Conservation (phyloP, 1,140 invertebrate genomes). For the Nilaparvata lugens region DNA sequence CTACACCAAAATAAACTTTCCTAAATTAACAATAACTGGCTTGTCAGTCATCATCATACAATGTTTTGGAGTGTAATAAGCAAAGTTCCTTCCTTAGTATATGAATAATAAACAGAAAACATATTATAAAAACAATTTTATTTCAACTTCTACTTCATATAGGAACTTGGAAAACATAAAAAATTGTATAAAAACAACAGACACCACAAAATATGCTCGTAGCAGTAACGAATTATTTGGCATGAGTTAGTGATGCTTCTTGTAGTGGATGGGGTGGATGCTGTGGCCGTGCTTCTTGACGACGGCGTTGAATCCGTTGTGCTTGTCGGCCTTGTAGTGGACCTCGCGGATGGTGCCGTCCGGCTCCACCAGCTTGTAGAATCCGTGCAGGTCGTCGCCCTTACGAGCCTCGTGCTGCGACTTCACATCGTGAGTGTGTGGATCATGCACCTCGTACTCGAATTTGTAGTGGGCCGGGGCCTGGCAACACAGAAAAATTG, state of each 20-base stretch:
- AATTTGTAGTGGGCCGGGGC: constrained; percentile 38
- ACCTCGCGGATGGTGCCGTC: constrained; percentile 39
- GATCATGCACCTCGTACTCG: constrained; percentile 45
- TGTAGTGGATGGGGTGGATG: constrained; percentile 10
- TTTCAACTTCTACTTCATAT: too few relatives aligned
- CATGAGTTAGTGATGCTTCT: constrained; percentile 5
- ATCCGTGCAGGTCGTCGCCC: constrained; percentile 40
- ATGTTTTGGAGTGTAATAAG: too few relatives aligned
- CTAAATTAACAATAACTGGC: too few relatives aligned
- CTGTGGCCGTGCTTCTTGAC: constrained; percentile 27
- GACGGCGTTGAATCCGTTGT: constrained; percentile 39
- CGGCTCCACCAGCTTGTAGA: constrained; percentile 45
- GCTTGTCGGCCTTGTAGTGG: constrained; percentile 38
- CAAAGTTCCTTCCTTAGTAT: too few relatives aligned
- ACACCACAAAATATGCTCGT: too few relatives aligned
- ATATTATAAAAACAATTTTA: too few relatives aligned
- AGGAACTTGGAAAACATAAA: too few relatives aligned
- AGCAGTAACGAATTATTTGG: too few relatives aligned
- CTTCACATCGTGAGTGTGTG: constrained; percentile 41
- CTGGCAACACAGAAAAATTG: background rate
- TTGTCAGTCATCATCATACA: too few relatives aligned
- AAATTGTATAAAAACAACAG: too few relatives aligned
- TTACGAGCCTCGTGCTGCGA: constrained; percentile 38
- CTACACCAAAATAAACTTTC: too few relatives aligned
- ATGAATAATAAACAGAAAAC: too few relatives aligned